Evolutionary conservation across 1,140 invertebrate genomes (phyloP).

Genomic region (Drosophila ironensis): DNA sequence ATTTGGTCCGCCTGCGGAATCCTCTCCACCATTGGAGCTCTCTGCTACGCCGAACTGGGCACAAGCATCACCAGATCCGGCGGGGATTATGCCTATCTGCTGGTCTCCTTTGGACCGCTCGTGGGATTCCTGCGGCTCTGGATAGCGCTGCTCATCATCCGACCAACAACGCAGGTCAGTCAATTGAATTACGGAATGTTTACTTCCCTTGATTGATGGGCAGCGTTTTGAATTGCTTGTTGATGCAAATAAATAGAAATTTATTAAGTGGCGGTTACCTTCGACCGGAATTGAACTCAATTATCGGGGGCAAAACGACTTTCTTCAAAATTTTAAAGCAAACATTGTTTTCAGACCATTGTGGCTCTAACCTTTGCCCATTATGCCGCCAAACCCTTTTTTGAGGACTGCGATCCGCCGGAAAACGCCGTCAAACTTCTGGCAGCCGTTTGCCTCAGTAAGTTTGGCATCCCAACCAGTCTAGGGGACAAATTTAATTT

Average conservation of each 20-base stretch:
- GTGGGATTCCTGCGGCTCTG: conserved; percentile 94
- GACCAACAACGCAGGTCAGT: conserved; percentile 86
- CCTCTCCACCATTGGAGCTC: conserved; percentile 88
- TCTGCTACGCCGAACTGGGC: conserved; percentile 94
- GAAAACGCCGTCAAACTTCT: conserved; percentile 86
- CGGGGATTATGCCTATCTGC: conserved; percentile 94
- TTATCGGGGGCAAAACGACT: conserved; percentile 24
- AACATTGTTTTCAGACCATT: conserved; percentile 85
- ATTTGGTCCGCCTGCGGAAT: conserved; percentile 90
- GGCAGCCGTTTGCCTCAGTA: conserved; percentile 89
- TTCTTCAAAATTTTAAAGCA: conserved; percentile 13
- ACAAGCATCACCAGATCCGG: conserved; percentile 91
- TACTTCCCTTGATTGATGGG: conserved; percentile 31
- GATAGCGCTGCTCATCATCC: conserved; percentile 92
- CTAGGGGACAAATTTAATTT: not conserved
- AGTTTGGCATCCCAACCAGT: conserved; percentile 80
- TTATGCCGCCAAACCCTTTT: conserved; percentile 92
- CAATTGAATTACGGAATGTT: conserved; percentile 47
- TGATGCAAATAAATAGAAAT: conserved; percentile 37
- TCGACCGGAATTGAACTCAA: conserved; percentile 48
- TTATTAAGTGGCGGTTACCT: conserved; percentile 34
- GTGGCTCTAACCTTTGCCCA: conserved; percentile 92
- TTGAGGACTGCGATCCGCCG: conserved; percentile 87
- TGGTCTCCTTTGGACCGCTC: conserved; percentile 93
- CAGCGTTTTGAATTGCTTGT: conserved; percentile 25